A percentile compares a stretch with the other conserved stretches of the same genome.
Conservation (phyloP, 2,113 vertebrate species). For the Jaculus jaculus region DNA sequence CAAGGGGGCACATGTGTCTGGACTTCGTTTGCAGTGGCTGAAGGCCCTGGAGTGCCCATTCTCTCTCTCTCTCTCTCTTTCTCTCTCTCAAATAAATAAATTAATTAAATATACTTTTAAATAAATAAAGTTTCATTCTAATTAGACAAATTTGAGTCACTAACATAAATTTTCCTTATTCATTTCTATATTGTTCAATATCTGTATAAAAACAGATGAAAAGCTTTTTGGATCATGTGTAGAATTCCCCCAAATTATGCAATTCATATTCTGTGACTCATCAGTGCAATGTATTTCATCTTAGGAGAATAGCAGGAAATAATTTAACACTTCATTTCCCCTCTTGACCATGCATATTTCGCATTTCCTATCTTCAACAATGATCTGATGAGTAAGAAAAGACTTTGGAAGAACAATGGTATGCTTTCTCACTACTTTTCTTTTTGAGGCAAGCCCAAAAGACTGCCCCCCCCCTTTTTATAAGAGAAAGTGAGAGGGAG, state of each 20-base stretch:
- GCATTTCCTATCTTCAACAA: not conserved
- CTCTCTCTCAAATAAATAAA: too few relatives aligned
- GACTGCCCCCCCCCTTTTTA: too few relatives aligned
- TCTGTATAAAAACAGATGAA: constrained; percentile 32
- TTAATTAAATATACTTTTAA: too few relatives aligned
- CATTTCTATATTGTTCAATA: not conserved
- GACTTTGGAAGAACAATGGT: not conserved
- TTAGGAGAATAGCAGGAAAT: not conserved
- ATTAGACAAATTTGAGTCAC: constrained; percentile 27
- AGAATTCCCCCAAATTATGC: not conserved
- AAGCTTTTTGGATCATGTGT: constrained; percentile 14
- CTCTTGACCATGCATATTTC: not conserved
- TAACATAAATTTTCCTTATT: constrained; percentile 16
- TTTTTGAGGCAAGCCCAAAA: too few relatives aligned
- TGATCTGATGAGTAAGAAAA: constrained; percentile 9
- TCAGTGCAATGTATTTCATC: not conserved
- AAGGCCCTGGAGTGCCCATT: too few relatives aligned
- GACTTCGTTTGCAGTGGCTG: too few relatives aligned
- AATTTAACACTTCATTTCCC: not conserved
- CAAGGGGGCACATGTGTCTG: too few relatives aligned
- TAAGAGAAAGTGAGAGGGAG: too few relatives aligned
- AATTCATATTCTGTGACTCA: not conserved
- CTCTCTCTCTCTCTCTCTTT: too few relatives aligned
- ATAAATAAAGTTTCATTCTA: constrained; percentile 11
- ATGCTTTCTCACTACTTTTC: not conserved